Evolutionary conservation across 1,140 invertebrate genomes (phyloP).

Genomic region (Tachypleus tridentatus): DNA sequence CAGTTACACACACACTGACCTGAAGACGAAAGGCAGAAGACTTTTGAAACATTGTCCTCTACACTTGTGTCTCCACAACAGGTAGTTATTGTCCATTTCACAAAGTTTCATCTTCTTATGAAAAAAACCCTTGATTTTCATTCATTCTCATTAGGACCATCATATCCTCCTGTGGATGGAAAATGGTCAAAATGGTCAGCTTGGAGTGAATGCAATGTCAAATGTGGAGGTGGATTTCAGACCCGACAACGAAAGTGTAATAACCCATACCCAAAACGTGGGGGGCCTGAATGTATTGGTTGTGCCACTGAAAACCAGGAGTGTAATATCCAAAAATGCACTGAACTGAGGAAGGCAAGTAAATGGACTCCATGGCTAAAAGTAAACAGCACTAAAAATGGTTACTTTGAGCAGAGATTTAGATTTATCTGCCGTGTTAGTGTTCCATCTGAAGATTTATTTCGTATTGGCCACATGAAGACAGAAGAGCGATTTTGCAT

Average conservation of each 20-base stretch:
- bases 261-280: conserved; percentile 29
- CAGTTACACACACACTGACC: no score
- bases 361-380: conserved; percentile 63
- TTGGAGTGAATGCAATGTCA: conserved; percentile 31
- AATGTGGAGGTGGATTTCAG: conserved; percentile 31
- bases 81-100: no score
- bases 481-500: conserved; percentile 62
- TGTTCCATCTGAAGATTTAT: conserved; percentile 46
- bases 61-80: no score
- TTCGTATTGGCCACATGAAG: conserved; percentile 52
- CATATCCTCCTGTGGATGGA: conserved; percentile 7
- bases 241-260: conserved; percentile 46
- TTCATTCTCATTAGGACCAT: no score
- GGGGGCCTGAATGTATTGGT: conserved; percentile 44
- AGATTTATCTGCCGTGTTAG: conserved; percentile 63
- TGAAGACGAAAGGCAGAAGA: no score
- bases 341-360: conserved; percentile 50
- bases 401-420: conserved; percentile 56
- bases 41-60: no score
- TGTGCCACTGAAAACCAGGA: conserved; percentile 45
- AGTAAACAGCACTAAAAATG: conserved; percentile 38
- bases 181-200: conserved; percentile 34
- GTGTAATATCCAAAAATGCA: conserved; percentile 56
- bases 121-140: no score
- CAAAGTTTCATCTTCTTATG: no score